A percentile compares a stretch with the other conserved stretches of the same genome.
These are phyloP conservation scores for Ennomos quercinarius DNA, from an alignment of 2,888 invertebrate species.

Conservation along the genomic window DNA sequence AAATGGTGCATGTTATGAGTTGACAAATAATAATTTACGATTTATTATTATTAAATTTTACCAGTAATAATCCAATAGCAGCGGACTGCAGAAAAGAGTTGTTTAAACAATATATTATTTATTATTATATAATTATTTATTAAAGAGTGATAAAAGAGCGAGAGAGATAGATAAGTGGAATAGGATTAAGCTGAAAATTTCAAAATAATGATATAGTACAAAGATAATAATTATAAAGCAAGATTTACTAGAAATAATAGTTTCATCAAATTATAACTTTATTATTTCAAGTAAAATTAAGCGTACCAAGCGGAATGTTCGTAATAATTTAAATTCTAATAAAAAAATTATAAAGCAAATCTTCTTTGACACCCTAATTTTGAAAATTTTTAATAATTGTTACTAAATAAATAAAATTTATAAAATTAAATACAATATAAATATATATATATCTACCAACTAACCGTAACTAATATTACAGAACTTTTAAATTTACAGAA, in stretches of 20 bases:
- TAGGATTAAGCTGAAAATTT: conserved; percentile 23
- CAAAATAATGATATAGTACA: conserved; percentile 10
- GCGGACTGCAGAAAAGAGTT: conserved; percentile 88
- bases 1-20: conserved; percentile 48
- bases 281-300: conserved; percentile 17
- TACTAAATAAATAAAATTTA: no score
- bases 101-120: conserved; percentile 65
- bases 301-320: conserved; percentile 27
- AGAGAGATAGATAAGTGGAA: conserved; percentile 28
- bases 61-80: conserved; percentile 91
- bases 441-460: no score
- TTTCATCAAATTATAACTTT: background rate
- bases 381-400: no score
- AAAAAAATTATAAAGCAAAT: conserved; percentile 6
- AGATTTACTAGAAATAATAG: conserved; percentile 12
- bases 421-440: background rate
- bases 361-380: background rate
- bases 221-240: conserved; percentile 7
- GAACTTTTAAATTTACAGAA: no score
- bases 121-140: conserved; percentile 55
- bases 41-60: conserved; percentile 74
- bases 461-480: no score
- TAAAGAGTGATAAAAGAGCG: conserved; percentile 31
- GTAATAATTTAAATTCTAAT: background rate
- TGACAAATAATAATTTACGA: conserved; percentile 55